phyloP scores from a whole-genome alignment of 1,140 invertebrate genomes.

The Popillia japonica region DNA sequence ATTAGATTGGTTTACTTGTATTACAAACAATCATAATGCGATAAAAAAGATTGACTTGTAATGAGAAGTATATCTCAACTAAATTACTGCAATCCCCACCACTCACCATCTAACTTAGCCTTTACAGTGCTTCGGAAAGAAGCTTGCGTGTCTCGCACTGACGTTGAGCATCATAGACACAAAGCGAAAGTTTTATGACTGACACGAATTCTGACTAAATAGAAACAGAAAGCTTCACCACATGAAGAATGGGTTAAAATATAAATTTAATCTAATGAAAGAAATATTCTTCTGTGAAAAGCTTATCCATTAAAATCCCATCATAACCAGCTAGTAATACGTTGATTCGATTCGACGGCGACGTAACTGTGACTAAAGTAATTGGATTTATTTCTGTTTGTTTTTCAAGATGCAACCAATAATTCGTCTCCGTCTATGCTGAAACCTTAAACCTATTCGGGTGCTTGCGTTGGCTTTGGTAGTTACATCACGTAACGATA shows the following conservation, averaged over 20 bases:
- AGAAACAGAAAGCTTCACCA: too few species aligned
- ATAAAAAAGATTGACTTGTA: too few species aligned
- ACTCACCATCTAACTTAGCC: too few species aligned
- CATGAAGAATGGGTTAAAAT: too few species aligned
- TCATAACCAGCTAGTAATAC: background rate
- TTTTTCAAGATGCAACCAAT: background rate
- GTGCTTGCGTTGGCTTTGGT: background rate
- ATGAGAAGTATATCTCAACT: too few species aligned
- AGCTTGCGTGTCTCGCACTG: background rate
- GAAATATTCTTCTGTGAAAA: background rate
- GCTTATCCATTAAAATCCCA: background rate
- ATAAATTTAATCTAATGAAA: too few species aligned
- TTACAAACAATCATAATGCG: too few species aligned
- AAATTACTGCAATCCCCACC: too few species aligned
- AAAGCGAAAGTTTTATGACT: too few species aligned
- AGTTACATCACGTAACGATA: slow-evolving; percentile 9
- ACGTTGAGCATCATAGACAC: too few species aligned
- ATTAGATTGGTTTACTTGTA: too few species aligned
- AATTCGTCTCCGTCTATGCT: background rate
- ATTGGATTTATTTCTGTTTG: background rate
- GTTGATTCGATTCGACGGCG: background rate
- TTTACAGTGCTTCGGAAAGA: background rate
- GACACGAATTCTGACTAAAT: too few species aligned
- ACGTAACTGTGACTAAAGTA: background rate
- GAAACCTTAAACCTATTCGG: background rate